These are phyloP conservation scores for Ceyx margarethae DNA, from an alignment of 2,113 vertebrate genomes.

Conservation along the genomic window DNA sequence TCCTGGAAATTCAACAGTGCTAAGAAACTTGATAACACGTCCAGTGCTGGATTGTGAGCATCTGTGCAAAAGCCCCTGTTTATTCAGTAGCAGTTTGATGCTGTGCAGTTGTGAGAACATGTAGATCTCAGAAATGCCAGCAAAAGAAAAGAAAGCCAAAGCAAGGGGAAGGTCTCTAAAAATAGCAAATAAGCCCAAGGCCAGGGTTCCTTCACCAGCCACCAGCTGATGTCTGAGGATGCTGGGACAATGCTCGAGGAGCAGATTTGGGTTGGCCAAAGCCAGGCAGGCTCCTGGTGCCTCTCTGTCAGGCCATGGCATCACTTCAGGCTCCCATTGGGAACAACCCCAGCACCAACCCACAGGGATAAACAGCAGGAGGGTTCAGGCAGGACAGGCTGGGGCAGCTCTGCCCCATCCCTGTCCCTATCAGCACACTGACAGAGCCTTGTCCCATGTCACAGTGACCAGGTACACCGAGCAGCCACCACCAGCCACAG, in stretches of 20 bases:
- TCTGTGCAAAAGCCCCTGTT: background rate
- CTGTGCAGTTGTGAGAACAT: background rate
- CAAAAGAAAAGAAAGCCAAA: background rate
- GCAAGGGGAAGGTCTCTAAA: background rate
- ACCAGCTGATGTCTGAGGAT: background rate
- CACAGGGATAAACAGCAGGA: rapidly evolving
- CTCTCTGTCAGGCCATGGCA: rapidly evolving
- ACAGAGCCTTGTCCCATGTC: background rate
- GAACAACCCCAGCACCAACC: rapidly evolving
- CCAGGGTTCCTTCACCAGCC: background rate
- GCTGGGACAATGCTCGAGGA: background rate
- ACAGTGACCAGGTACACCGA: rapidly evolving
- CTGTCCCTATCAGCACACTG: rapidly evolving
- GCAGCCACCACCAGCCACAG: background rate
- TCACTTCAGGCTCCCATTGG: rapidly evolving
- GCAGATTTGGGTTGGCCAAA: background rate
- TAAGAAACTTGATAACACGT: background rate
- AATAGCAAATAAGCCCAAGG: background rate
- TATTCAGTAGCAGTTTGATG: background rate
- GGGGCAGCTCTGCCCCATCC: background rate
- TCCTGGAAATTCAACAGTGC: background rate
- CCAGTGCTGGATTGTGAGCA: background rate
- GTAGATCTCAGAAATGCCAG: background rate
- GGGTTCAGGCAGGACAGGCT: background rate
- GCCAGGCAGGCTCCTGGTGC: background rate